Evolutionary conservation across 2,888 invertebrate species (phyloP), one percentile per base, ranked within the genome.

Genomic region (Corbicula japonica): DNA sequence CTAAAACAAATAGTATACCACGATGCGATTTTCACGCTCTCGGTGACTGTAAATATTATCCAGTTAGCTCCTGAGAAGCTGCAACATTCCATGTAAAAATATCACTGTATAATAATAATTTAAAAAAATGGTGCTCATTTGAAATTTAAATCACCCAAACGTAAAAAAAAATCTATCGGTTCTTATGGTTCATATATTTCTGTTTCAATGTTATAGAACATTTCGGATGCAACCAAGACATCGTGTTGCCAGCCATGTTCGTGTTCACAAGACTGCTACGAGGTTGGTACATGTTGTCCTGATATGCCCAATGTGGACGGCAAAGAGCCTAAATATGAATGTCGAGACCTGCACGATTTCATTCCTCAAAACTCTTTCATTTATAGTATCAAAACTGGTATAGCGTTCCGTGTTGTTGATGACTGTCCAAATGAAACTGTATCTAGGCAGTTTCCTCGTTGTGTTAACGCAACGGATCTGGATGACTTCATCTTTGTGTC

Each of bases 161-260:
- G n/a, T n/a, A n/a, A n/a, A n/a, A n/a, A n/a, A n/a, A n/a, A n/a
- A n/a, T n/a, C n/a, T n/a, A n/a, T n/a, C n/a, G n/a, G n/a, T n/a
- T n/a, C n/a, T n/a, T n/a, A n/a, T n/a, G n/a, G n/a, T n/a, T n/a
- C n/a, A n/a, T n/a, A n/a, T n/a, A n/a, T n/a, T n/a, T n/a, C n/a
- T n/a, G n/a, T n/a, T n/a, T n/a, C n/a, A n/a, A n/a, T n/a, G n/a
- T n/a, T n/a, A n/a, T n/a, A n/a, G n/a, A n/a, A n/a, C n/a, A n/a
- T n/a, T n/a, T n/a, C n/a, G n/a, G n/a, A 34, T n/a, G 32, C 35
- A 32, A 32, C n/a, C n/a, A n/a, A n/a, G n/a, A n/a, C 21, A 18
- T 23, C 56, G n/a, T 56, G 56, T 56, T 56, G 56, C 23, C 34
- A 32, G n/a, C 32, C 5, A 35, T 56, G 56, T n/a, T 56, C 56